phyloP scores from a whole-genome alignment of 2,797 vertebrate species.

The Forpus xanthops region DNA sequence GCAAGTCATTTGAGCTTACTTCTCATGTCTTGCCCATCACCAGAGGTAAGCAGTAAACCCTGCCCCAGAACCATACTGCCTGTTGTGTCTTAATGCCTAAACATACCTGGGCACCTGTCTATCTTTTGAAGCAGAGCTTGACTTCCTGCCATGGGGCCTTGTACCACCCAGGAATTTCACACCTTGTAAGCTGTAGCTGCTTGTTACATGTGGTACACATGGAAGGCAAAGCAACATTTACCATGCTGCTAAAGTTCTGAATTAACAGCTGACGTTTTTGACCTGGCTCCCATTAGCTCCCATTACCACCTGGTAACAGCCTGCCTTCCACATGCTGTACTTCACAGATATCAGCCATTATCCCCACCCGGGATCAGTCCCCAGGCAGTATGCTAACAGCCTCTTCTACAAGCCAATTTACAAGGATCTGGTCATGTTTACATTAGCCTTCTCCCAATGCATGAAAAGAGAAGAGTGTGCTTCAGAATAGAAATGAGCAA shows the following conservation, averaged over 20 bases:
- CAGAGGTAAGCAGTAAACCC: neutral
- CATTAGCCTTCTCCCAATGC: slow-evolving; percentile 99
- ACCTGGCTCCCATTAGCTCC: slow-evolving; percentile 84
- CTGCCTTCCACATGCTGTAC: slow-evolving; percentile 87
- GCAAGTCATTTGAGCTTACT: neutral
- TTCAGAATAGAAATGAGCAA: slow-evolving; percentile 98
- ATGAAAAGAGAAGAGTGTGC: slow-evolving; percentile 92
- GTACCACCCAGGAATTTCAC: slow-evolving; percentile 27
- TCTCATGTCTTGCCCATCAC: neutral
- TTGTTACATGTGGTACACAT: slow-evolving; percentile 64
- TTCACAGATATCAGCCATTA: slow-evolving; percentile 93
- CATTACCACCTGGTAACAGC: slow-evolving; percentile 86
- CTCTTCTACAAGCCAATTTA: slow-evolving; percentile 99
- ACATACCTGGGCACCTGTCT: neutral
- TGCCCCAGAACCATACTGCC: neutral
- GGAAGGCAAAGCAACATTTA: slow-evolving; percentile 51
- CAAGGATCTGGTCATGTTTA: slow-evolving; percentile 99
- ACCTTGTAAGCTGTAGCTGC: slow-evolving; percentile 55
- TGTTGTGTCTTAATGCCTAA: neutral
- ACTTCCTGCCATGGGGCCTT: neutral
- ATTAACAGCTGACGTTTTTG: slow-evolving; percentile 82
- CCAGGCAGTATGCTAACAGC: slow-evolving; percentile 99
- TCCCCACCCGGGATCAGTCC: slow-evolving; percentile 94
- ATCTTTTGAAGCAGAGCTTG: neutral
- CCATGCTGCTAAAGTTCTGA: slow-evolving; percentile 67